phyloP scores from a whole-genome alignment of 2,113 vertebrate genomes.

The Aviceda subcristata region DNA sequence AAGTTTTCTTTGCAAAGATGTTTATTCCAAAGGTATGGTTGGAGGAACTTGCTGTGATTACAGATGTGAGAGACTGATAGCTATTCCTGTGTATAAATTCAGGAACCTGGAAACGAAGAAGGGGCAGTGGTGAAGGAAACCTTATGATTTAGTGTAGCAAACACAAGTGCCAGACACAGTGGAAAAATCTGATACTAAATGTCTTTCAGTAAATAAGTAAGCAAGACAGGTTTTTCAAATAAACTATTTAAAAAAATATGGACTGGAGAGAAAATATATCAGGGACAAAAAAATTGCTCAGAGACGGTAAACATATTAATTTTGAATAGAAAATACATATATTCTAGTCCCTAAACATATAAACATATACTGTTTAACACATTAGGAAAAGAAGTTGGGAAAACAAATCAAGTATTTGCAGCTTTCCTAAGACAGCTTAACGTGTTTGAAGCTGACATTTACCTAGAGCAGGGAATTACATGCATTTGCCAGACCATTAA shows the following conservation, averaged over 20 bases:
- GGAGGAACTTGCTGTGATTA: slow-evolving; percentile 35
- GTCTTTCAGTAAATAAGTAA: not conserved
- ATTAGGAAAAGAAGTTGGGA: not conserved
- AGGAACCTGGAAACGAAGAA: slow-evolving; percentile 34
- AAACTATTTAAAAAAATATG: not conserved
- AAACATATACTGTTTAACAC: not conserved
- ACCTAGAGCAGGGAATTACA: slow-evolving; percentile 14
- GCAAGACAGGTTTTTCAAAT: not conserved
- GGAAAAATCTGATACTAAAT: not conserved
- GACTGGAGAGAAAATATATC: not conserved
- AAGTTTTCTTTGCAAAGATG: slow-evolving; percentile 4
- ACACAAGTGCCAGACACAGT: not conserved
- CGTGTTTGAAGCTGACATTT: not conserved
- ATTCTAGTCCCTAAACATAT: not conserved
- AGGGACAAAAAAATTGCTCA: not conserved
- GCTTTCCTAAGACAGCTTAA: not conserved
- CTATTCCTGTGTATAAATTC: slow-evolving; percentile 18
- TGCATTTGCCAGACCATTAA: slow-evolving; percentile 11
- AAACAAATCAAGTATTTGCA: not conserved
- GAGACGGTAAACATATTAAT: not conserved
- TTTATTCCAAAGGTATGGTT: not conserved
- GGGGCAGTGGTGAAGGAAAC: not conserved
- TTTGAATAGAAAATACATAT: not conserved
- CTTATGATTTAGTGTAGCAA: slow-evolving; percentile 27
- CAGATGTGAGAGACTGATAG: not conserved